Evolutionary conservation across 2,113 vertebrate species (phyloP).

Genomic region (Dipodomys spectabilis): DNA sequence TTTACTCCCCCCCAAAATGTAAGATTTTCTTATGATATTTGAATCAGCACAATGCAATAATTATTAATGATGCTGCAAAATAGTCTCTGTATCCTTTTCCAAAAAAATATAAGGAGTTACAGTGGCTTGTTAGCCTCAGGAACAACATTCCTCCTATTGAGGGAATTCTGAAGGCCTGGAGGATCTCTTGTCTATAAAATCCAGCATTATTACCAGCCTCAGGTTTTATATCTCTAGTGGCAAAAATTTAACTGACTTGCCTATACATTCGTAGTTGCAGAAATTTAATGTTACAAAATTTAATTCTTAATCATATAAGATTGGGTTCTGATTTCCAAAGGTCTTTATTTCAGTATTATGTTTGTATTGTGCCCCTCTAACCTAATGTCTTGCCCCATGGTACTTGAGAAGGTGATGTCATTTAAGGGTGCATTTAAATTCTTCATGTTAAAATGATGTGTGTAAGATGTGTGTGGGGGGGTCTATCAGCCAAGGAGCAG

Average conservation of each 20-base stretch:
- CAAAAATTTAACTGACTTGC: background rate
- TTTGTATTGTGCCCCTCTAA: background rate
- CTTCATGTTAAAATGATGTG: background rate
- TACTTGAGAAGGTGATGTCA: background rate
- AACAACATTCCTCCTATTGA: background rate
- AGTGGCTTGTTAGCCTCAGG: background rate
- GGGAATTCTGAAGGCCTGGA: background rate
- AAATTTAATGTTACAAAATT: background rate
- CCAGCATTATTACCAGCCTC: background rate
- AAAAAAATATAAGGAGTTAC: constrained; percentile 38
- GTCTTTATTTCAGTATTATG: background rate
- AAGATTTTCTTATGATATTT: constrained; percentile 25
- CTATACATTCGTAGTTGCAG: background rate
- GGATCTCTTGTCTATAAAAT: background rate
- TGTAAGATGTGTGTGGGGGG: background rate
- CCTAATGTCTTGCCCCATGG: background rate
- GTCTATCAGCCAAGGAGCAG: background rate
- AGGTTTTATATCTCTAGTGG: background rate
- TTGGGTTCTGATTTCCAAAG: background rate
- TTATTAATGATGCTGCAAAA: constrained; percentile 29
- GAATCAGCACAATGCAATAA: constrained; percentile 10
- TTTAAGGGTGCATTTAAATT: background rate
- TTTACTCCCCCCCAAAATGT: background rate
- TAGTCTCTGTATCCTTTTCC: constrained; percentile 27
- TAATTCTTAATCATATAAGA: background rate